A percentile compares a stretch with the other conserved stretches of the same genome.
These are phyloP conservation scores for Diplazon laetatorius DNA, from an alignment of 2,888 invertebrate genomes.

Conservation along the genomic window DNA sequence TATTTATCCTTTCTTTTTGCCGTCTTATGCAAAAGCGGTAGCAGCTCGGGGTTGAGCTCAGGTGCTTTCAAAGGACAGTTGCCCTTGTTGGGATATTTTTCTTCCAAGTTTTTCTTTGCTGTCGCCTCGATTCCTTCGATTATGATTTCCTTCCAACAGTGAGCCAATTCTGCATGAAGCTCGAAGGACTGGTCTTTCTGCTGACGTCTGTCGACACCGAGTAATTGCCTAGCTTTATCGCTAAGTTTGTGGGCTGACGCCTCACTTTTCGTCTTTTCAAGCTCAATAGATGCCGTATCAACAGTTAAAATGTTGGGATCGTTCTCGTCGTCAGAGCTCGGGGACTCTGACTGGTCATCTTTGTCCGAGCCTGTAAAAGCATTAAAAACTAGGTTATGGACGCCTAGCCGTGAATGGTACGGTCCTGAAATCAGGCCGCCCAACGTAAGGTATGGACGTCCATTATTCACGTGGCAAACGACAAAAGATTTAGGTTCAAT, in stretches of 20 bases:
- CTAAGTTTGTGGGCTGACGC: background rate
- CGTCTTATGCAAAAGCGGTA: conserved; percentile 22
- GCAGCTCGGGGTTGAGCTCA: conserved; percentile 23
- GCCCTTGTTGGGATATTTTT: too few relatives aligned
- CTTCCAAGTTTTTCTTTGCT: conserved; percentile 10
- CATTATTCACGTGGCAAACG: too few relatives aligned
- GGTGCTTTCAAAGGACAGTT: conserved; percentile 12
- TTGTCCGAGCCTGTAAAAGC: conserved; percentile 44
- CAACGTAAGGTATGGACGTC: too few relatives aligned
- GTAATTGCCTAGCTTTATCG: conserved; percentile 28
- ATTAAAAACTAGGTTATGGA: conserved; percentile 38
- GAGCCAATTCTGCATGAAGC: conserved; percentile 37
- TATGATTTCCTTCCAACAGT: conserved; percentile 39
- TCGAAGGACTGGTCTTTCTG: conserved; percentile 22
- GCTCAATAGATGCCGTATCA: conserved; percentile 1
- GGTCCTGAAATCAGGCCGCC: background rate
- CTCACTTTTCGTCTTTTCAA: conserved; percentile 19
- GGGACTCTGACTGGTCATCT: background rate
- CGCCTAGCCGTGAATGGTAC: conserved; percentile 15
- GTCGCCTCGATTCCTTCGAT: conserved; percentile 2
- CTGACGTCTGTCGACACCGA: conserved; percentile 34
- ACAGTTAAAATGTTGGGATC: conserved; percentile 12
- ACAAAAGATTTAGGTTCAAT: too few relatives aligned
- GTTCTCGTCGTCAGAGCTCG: conserved; percentile 33
- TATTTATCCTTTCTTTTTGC: conserved; percentile 32